Evolutionary conservation across 92 coral and sea anemone genomes (phyloP).

Genomic region (Epizoanthus scotinus): DNA sequence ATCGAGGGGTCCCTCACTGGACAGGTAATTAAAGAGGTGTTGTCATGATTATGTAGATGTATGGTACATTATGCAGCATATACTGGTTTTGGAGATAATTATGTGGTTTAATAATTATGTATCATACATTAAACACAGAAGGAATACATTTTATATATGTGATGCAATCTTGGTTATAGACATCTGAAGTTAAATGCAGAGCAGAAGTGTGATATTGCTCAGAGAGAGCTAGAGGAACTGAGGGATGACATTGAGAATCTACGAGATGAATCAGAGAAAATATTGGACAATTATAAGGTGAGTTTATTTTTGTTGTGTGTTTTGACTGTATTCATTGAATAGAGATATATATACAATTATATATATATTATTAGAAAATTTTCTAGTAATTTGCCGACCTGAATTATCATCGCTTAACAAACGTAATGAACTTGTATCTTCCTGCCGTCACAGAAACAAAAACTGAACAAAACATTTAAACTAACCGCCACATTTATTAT

Average conservation of each 20-base stretch:
- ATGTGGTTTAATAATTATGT: no score
- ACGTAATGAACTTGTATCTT: no score
- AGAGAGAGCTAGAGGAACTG: slow-evolving; percentile 93
- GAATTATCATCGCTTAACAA: no score
- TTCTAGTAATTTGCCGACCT: no score
- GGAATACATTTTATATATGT: neutral
- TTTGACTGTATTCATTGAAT: no score
- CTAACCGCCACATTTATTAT: no score
- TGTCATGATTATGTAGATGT: neutral
- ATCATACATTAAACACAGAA: neutral
- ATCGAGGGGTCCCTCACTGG: slow-evolving; percentile 96
- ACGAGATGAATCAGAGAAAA: slow-evolving; percentile 93
- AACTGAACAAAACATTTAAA: no score
- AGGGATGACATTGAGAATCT: slow-evolving; percentile 95
- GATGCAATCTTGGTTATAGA: slow-evolving; percentile 43
- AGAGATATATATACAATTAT: no score
- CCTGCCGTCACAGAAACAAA: no score
- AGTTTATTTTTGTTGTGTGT: slow-evolving; percentile 1
- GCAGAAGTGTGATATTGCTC: slow-evolving; percentile 99
- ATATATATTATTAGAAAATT: no score
- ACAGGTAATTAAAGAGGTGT: slow-evolving; percentile 71
- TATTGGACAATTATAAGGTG: slow-evolving; percentile 94
- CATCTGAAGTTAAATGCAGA: slow-evolving; percentile 94
- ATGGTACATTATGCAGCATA: no score
- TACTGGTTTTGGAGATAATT: neutral